These are phyloP conservation scores for Venustoraphidia nigricollis DNA, from an alignment of 2,888 invertebrate species.

Conservation along the genomic window DNA sequence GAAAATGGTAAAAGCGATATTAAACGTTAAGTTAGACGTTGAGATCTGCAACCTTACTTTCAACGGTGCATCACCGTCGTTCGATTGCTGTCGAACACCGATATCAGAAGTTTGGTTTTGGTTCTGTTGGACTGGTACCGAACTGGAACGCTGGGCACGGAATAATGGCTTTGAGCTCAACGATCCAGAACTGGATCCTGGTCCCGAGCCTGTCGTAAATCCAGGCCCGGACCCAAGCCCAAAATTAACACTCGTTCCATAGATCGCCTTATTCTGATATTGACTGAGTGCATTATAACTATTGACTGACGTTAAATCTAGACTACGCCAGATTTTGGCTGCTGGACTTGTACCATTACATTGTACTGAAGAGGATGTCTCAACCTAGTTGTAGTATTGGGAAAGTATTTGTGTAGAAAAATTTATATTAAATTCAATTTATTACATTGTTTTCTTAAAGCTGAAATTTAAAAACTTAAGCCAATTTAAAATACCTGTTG, in stretches of 20 bases:
- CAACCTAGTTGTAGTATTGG: not conserved
- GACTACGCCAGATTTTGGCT: slow-evolving; percentile 33
- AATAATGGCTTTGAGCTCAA: slow-evolving; percentile 33
- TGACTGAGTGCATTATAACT: not conserved
- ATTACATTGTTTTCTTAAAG: too few relatives aligned
- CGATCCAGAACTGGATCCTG: slow-evolving; percentile 20
- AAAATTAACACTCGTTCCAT: not conserved
- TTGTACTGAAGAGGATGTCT: slow-evolving; percentile 17
- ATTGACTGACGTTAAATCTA: slow-evolving; percentile 24
- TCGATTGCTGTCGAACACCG: too few relatives aligned
- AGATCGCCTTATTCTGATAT: too few relatives aligned
- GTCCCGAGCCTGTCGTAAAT: slow-evolving; percentile 28
- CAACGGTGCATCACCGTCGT: too few relatives aligned
- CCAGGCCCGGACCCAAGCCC: slow-evolving; percentile 6
- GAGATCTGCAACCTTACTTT: slow-evolving; percentile 1
- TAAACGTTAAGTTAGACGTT: slow-evolving; percentile 1
- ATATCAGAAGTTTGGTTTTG: slow-evolving; percentile 6
- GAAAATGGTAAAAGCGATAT: slow-evolving; percentile 12
- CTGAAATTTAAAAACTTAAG: too few relatives aligned
- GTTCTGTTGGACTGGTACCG: slow-evolving; percentile 36
- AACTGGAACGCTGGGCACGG: slow-evolving; percentile 46
- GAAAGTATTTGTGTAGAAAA: too few relatives aligned
- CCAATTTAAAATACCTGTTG: too few relatives aligned
- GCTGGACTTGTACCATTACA: slow-evolving; percentile 7
- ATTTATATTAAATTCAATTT: too few relatives aligned